Conservation (phyloP, 2,113 vertebrate species). For the Urocitellus parryii region DNA sequence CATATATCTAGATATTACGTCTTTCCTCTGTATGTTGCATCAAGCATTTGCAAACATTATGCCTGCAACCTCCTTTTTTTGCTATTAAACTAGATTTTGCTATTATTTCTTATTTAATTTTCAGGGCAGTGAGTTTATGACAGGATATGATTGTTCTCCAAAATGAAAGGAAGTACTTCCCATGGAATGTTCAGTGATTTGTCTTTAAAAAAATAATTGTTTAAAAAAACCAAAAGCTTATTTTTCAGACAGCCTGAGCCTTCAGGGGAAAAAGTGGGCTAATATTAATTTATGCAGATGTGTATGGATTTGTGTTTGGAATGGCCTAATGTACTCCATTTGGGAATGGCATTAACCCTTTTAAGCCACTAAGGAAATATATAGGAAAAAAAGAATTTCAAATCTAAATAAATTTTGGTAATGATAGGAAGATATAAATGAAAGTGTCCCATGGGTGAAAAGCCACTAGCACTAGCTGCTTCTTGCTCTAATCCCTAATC, state of each 20-base stretch:
- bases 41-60: not conserved
- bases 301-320: not conserved
- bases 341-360: conserved; percentile 27
- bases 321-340: not conserved
- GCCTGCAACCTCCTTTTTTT: not conserved
- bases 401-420: conserved; percentile 2
- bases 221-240: conserved; percentile 47
- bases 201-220: conserved; percentile 20
- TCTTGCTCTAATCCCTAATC: not conserved
- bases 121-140: conserved; percentile 28
- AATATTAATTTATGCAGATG: conserved; percentile 35
- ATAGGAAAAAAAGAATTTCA: conserved; percentile 4
- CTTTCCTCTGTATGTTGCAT: not conserved
- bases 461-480: not conserved
- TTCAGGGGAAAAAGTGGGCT: not conserved
- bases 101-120: conserved; percentile 49
- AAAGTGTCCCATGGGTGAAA: not conserved
- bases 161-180: conserved; percentile 49
- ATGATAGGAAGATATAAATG: conserved; percentile 18
- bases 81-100: not conserved
- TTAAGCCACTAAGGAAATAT: not conserved
- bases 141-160: conserved; percentile 17
- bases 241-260: not conserved
- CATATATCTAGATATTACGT: not conserved
- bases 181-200: conserved; percentile 18